Evolutionary conservation across 2,888 invertebrate species (phyloP).

Genomic region (Fragum sueziense): DNA sequence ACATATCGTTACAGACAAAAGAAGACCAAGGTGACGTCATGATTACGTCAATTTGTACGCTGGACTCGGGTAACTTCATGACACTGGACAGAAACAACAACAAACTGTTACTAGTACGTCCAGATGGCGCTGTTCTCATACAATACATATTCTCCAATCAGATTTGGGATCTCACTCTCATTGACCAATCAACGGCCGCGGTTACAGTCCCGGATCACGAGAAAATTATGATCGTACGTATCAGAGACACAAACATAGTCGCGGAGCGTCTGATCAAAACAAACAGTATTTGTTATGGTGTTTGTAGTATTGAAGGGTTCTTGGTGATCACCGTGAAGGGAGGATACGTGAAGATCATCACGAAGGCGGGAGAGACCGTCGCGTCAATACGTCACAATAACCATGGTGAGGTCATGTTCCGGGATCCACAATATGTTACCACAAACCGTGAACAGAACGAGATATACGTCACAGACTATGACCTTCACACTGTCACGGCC

Average conservation of each 20-base stretch:
- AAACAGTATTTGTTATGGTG: conserved; percentile 53
- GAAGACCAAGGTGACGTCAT: conserved; percentile 55
- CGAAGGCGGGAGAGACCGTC: conserved; percentile 56
- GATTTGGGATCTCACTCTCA: conserved; percentile 58
- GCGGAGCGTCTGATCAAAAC: conserved; percentile 57
- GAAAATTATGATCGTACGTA: conserved; percentile 54
- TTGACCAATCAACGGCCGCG: conserved; percentile 46
- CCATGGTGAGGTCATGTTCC: conserved; percentile 49
- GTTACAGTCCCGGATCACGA: conserved; percentile 59
- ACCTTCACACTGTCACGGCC: conserved; percentile 50
- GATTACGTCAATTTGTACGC: conserved; percentile 52
- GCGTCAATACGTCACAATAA: conserved; percentile 53
- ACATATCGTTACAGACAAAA: conserved; percentile 47
- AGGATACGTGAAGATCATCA: conserved; percentile 55
- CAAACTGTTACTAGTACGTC: conserved; percentile 51
- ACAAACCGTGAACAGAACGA: conserved; percentile 53
- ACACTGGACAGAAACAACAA: conserved; percentile 57
- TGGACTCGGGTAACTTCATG: conserved; percentile 48
- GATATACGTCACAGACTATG: conserved; percentile 56
- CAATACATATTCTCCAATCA: conserved; percentile 58
- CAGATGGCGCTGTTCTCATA: conserved; percentile 48
- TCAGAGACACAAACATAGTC: conserved; percentile 48
- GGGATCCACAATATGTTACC: conserved; percentile 56
- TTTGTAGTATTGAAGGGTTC: conserved; percentile 51
- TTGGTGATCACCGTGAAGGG: conserved; percentile 58